A percentile compares a stretch with the other conserved stretches of the same genome.
phyloP scores from a whole-genome alignment of 2,888 invertebrate species.

The Seira ritae region DNA sequence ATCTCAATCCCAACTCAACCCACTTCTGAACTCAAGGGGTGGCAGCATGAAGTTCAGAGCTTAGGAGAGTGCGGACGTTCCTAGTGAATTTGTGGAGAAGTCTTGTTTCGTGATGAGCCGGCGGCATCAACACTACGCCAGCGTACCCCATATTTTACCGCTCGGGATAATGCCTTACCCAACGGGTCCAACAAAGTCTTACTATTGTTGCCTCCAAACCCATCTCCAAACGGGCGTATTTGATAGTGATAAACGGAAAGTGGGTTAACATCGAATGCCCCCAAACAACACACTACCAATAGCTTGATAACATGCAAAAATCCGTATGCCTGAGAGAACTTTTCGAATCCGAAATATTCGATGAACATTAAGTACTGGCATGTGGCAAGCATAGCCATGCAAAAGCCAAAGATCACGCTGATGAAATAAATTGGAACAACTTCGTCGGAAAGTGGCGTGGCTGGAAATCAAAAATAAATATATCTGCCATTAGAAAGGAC shows the following conservation, averaged over 20 bases:
- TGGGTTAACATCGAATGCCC: constrained; percentile 60
- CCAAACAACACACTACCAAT: too few species aligned
- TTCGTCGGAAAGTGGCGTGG: constrained; percentile 54
- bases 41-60: too few species aligned
- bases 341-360: constrained; percentile 66
- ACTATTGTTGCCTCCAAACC: constrained; percentile 23
- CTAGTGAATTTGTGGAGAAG: too few species aligned
- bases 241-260: constrained; percentile 53
- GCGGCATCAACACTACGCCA: too few species aligned
- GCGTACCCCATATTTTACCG: too few species aligned
- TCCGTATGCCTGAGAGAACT: constrained; percentile 64
- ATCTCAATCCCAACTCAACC: too few species aligned
- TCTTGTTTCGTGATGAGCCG: too few species aligned
- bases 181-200: constrained; percentile 56
- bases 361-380: constrained; percentile 68
- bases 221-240: constrained; percentile 56
- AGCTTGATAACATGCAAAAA: constrained; percentile 60
- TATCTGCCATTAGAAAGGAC: background rate
- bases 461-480: constrained; percentile 28
- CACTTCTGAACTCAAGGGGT: too few species aligned
- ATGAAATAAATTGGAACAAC: constrained; percentile 58
- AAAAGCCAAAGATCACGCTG: constrained; percentile 67
- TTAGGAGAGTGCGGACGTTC: too few species aligned
- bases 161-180: constrained; percentile 62
- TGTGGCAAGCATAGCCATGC: constrained; percentile 54